phyloP scores from a whole-genome alignment of 2,113 vertebrate species.

The Pipra filicauda region DNA sequence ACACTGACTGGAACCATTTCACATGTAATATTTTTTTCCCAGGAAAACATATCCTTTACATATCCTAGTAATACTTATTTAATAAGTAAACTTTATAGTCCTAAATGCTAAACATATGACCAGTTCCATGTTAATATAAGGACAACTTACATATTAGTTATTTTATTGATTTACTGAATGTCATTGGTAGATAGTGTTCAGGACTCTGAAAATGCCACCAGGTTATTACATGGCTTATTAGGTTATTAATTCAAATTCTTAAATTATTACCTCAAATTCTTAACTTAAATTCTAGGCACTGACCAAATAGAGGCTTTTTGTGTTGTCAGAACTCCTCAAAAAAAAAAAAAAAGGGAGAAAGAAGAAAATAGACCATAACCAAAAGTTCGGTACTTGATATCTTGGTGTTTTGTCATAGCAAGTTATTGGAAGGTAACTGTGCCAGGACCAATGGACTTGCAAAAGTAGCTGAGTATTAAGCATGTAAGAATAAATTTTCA shows the following conservation, averaged over 20 bases:
- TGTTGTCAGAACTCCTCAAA: background rate
- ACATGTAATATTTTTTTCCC: background rate
- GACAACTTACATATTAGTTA: constrained; percentile 23
- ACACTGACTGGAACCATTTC: background rate
- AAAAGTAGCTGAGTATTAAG: background rate
- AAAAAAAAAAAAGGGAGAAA: background rate
- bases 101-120: constrained; percentile 46
- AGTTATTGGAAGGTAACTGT: background rate
- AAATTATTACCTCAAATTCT: background rate
- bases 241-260: background rate
- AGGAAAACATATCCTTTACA: background rate
- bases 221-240: background rate
- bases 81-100: background rate
- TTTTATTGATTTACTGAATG: constrained; percentile 44
- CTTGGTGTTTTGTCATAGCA: background rate
- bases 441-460: background rate
- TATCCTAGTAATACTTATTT: background rate
- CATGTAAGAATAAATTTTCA: background rate
- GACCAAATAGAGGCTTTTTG: background rate
- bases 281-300: background rate
- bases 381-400: background rate
- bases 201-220: background rate
- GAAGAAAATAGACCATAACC: background rate
- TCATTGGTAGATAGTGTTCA: constrained; percentile 6
- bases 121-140: constrained; percentile 25